phyloP scores from a whole-genome alignment of 2,888 invertebrate species.

The Cerceris ruficornis region DNA sequence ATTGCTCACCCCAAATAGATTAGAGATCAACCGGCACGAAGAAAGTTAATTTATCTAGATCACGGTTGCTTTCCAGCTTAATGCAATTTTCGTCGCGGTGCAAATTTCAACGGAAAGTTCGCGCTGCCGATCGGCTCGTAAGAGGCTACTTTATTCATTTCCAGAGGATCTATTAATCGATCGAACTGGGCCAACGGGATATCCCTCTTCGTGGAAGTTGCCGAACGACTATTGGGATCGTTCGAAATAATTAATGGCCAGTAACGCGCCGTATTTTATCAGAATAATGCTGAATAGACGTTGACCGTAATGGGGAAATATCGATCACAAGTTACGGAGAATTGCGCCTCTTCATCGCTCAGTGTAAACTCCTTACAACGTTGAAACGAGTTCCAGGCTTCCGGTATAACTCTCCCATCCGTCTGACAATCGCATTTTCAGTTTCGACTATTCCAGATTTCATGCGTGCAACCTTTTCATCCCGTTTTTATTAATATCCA shows the following conservation, averaged over 20 bases:
- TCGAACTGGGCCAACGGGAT: background rate
- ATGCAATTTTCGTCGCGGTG: slow-evolving; percentile 16
- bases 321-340: slow-evolving; percentile 17
- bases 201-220: background rate
- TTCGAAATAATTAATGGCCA: background rate
- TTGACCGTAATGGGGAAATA: slow-evolving; percentile 3
- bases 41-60: slow-evolving; percentile 44
- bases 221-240: background rate
- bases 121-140: no score
- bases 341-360: background rate
- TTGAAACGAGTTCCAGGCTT: slow-evolving; percentile 21
- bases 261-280: slow-evolving; percentile 1
- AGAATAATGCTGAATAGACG: slow-evolving; percentile 1
- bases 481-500: no score
- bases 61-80: slow-evolving; percentile 16
- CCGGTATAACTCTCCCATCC: slow-evolving; percentile 3
- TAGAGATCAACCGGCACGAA: slow-evolving; percentile 40
- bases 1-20: slow-evolving; percentile 28
- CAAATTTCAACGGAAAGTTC: background rate
- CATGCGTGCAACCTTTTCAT: no score
- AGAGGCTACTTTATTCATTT: background rate
- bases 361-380: background rate
- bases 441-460: no score
- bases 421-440: background rate
- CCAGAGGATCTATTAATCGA: slow-evolving; percentile 6